These are phyloP conservation scores for Hemibagrus wyckioides DNA, from an alignment of 2,113 vertebrate species.

Conservation along the genomic window DNA sequence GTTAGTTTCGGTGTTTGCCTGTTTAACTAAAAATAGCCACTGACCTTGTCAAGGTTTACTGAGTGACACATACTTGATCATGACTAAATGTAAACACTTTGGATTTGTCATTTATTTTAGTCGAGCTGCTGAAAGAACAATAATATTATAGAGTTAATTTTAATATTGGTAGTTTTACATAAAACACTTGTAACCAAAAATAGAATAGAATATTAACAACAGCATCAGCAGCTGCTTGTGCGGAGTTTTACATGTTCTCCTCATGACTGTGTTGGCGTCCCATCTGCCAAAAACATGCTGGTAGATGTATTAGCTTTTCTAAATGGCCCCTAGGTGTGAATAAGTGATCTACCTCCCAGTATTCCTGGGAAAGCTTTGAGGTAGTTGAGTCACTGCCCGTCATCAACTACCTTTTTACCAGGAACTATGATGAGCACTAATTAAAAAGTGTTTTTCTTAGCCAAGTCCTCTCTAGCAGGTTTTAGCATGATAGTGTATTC, in stretches of 20 bases:
- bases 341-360: background rate
- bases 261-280: background rate
- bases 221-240: background rate
- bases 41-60: background rate
- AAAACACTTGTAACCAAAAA: background rate
- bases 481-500: background rate
- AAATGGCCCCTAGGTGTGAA: background rate
- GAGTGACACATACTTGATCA: background rate
- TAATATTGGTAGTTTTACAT: background rate
- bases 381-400: background rate
- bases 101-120: background rate
- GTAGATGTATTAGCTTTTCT: background rate
- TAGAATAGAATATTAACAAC: background rate
- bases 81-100: background rate
- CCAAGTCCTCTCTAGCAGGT: background rate
- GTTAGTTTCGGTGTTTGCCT: background rate
- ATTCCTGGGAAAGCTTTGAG: background rate
- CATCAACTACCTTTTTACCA: background rate
- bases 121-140: no score
- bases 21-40: conserved; percentile 2
- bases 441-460: background rate
- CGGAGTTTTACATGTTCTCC: background rate
- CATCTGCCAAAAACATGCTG: background rate
- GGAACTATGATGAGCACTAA: background rate
- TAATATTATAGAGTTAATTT: background rate